Conservation (phyloP, 2,113 vertebrate species). For the Chamaetylas fuelleborni region DNA sequence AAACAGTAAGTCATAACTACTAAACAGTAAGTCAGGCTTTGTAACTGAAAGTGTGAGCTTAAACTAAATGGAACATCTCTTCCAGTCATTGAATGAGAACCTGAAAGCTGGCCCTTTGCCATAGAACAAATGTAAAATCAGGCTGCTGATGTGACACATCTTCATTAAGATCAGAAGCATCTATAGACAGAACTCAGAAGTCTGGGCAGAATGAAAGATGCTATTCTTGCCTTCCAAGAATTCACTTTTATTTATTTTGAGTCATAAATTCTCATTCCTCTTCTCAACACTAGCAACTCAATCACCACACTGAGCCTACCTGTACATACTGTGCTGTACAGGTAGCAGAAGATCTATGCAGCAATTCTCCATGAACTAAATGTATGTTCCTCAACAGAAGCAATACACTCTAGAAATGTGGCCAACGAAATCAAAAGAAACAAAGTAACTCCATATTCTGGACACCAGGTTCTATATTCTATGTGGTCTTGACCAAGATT, state of each 20-base stretch:
- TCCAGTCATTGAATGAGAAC: not conserved
- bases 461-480: not conserved
- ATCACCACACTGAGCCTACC: not conserved
- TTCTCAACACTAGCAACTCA: not conserved
- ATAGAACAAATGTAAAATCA: not conserved
- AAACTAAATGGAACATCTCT: not conserved
- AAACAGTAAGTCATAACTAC: not conserved
- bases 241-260: not conserved
- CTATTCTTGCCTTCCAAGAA: not conserved
- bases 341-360: not conserved
- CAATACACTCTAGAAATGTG: not conserved
- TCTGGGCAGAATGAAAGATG: not conserved
- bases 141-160: not conserved
- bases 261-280: not conserved
- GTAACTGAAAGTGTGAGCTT: not conserved
- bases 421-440: not conserved
- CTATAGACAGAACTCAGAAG: not conserved
- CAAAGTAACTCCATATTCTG: not conserved
- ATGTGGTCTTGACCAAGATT: not conserved
- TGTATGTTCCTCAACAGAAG: not conserved
- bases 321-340: not conserved
- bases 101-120: not conserved
- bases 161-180: not conserved
- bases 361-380: not conserved
- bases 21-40: not conserved